Base-by-base conservation (phyloP, 2,888 invertebrate species). In the Trichopoda pennipes region DNA sequence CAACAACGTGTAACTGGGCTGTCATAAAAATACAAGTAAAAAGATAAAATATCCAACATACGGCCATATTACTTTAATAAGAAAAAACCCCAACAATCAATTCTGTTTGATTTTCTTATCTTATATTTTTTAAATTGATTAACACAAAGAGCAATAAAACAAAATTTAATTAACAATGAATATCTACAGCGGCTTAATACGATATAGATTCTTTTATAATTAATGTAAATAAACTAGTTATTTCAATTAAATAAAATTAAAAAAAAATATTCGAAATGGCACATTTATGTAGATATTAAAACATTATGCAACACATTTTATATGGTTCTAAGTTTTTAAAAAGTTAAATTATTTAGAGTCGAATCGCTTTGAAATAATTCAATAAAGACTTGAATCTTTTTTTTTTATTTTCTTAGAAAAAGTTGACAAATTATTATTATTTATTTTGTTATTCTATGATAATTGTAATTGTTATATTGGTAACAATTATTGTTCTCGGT, bases 81-180 rank as follows among this genome's bases (percentile, higher is more conserved):
- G 32, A 32, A 32, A 32, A 32, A 3, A 32, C 3, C 32, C 21
- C 44, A 14, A 28, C 47, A n/a, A n/a, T 42, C 51, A 35, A 23
- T 8, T 70, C 35, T 47, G 21, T n/a, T 58, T 16, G 32, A 23
- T 21, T 60, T 35, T 17, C 10, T 53, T 12, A 1, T 12, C 42
- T 61, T 32, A 47, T 70, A 35, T 49, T 61, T 28, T 55, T 55
- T 10, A 9, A 53, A 58, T 61, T 61, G 42, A 72, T 72, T 72
- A 60, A 63, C 35, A 53, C 56, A 69, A 68, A 77, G 72, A 83
- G 81, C 84, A 77, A 85, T 84, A 84, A 81, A 83, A 83, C 64
- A 83, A 51, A 75, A 82, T 83, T 85, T 85, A 82, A 85, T 83
- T 82, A 77, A 78, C 58, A 17, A 53, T 56, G 38, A 75, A 58